Evolutionary conservation across 2,797 vertebrate species (phyloP), one percentile per base, ranked within the genome.

Genomic region (Galago senegalensis): DNA sequence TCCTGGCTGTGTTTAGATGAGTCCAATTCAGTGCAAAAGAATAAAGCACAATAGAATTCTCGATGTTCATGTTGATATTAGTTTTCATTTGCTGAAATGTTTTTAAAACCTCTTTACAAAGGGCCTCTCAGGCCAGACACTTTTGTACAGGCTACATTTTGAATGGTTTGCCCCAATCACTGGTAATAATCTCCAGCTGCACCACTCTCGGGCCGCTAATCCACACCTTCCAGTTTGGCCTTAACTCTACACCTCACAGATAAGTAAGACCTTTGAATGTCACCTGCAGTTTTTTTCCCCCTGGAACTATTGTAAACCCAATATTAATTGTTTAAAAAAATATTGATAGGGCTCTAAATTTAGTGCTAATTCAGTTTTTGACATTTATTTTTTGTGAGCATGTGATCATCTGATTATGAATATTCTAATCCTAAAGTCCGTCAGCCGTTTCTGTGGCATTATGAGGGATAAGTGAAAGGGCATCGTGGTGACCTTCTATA

Each of bases 321-420:
- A 79, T 1, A 29, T 53, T 43, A 49, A 93, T 60, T 89, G 43
- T 14, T 14, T 92, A 40, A 79, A 94, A 94, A 67, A 92, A 75
- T 58, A 77, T 21, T 60, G 65, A 94, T n/a, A 56, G 65, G 40
- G 56, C 12, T 72, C 56, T 17, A 11, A 89, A 40, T 86, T 46
- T 89, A 56, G 9, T 49, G 43, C 53, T 85, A 63, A 89, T 72
- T 88, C 61, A 20, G 23, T 70, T 83, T 56, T 67, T 40, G 63
- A 81, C 65, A 56, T 56, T 93, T 91, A 60, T 67, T 94, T 85
- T 97, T 77, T 58, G 72, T 69, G n/a, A 75, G 56, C 72, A 9
- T 63, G 40, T 73, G 61, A 91, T 82, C 40, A 75, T 63, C 21
- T 94, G 37, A 70, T 63, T 92, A 91, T 37, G 37, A 81, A 89